Evolutionary conservation across 2,888 invertebrate species (phyloP), one percentile per base, ranked within the genome.

Genomic region (Epinotia brunnichana): DNA sequence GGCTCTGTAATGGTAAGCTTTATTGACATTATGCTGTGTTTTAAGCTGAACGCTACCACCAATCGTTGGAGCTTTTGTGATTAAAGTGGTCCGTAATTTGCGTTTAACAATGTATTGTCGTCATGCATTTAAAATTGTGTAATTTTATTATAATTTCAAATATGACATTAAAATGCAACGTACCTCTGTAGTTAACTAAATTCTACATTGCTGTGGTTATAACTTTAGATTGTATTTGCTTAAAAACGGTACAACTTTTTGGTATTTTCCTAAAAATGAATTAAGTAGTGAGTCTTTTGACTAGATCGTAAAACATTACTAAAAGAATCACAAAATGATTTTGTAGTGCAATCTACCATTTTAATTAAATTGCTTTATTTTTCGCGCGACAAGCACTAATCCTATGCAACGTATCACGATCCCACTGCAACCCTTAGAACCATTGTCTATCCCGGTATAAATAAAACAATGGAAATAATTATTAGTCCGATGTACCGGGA

Each of bases 381-480:
- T 41, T 44, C n/a, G 21, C 21, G 41, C 5, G 15, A 48, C 11
- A 48, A 48, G n/a, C 39, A 64, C 53, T 64, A 64, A 54, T 64
- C 39, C 39, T 39, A 39, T 64, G 64, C 64, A 54, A n/a, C 19
- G 15, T 54, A 35, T 17, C 9, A 41, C 15, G 21, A 48, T 62
- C 21, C 39, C 39, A 64, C 9, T 64, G 70, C 63, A 51, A 39
- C 64, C 70, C 54, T 53, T 41, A 24, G 54, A 69, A 39, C 61
- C 41, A 60, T 71, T 60, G 66, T 66, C 53, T 66, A 29, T 63
- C 51, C 54, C 60, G 69, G 69, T 41, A 60, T 69, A 66, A 60
- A 73, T 70, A 70, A 70, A 61, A 70, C 74, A 74, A 74, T 70
- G 74, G 74, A 61, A 61, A 70, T 74, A 66, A 74, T 70, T 44